Evolutionary conservation across 2,113 vertebrate species (phyloP).

Genomic region (Coreoperca whiteheadi): DNA sequence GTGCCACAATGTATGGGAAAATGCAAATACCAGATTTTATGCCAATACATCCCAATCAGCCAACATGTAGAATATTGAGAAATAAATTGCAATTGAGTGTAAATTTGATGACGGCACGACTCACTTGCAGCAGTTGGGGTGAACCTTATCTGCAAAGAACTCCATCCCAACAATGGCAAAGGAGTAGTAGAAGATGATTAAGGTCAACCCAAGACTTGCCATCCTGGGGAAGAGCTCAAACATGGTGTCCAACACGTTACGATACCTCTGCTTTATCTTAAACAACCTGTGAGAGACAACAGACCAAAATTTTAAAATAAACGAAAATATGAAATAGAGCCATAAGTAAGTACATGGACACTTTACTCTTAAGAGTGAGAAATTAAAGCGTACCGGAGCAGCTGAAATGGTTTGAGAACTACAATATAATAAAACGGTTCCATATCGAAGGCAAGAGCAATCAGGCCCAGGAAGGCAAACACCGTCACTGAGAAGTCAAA

Average conservation of each 20-base stretch:
- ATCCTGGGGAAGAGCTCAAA: slow-evolving; percentile 96
- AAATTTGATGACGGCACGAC: slow-evolving; percentile 43
- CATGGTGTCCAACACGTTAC: slow-evolving; percentile 98
- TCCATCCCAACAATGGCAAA: slow-evolving; percentile 99
- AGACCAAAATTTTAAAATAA: not conserved
- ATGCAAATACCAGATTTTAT: not conserved
- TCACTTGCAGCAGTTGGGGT: slow-evolving; percentile 99
- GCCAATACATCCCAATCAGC: not conserved
- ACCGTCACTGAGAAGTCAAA: slow-evolving; percentile 96
- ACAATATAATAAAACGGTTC: slow-evolving; percentile 98
- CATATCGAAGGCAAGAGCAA: slow-evolving; percentile 93
- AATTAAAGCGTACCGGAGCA: slow-evolving; percentile 87
- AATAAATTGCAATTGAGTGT: not conserved
- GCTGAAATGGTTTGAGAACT: slow-evolving; percentile 93
- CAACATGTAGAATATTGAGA: not conserved
- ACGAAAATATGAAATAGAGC: not conserved
- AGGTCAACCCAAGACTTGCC: slow-evolving; percentile 96
- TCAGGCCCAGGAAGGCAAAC: slow-evolving; percentile 94
- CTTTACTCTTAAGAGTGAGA: not conserved
- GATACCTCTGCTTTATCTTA: slow-evolving; percentile 95
- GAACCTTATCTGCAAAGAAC: slow-evolving; percentile 93
- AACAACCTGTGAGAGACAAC: slow-evolving; percentile 86
- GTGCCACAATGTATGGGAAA: not conserved
- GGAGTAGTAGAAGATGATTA: slow-evolving; percentile 98
- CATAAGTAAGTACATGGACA: too few species aligned